These are phyloP conservation scores for Microctenopoma lineatum DNA, from an alignment of 2,797 vertebrate genomes.

Conservation along the genomic window DNA sequence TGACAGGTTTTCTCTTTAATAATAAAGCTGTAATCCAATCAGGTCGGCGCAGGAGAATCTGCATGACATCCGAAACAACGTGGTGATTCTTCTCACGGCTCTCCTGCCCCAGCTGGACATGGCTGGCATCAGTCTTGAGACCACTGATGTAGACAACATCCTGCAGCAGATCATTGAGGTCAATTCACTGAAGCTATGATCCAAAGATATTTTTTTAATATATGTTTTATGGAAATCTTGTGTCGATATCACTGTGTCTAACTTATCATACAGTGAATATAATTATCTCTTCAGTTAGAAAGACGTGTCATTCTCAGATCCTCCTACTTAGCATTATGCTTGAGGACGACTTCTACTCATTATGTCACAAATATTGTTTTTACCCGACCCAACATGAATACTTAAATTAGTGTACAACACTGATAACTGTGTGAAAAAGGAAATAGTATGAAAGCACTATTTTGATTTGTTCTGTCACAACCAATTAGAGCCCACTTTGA, in stretches of 20 bases:
- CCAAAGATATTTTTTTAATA: background rate
- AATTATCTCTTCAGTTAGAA: background rate
- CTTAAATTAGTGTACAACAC: background rate
- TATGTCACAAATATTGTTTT: no score
- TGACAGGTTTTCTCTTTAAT: background rate
- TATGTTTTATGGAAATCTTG: background rate
- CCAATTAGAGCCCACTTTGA: background rate
- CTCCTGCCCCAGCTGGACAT: conserved; percentile 86
- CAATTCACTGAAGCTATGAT: conserved; percentile 75
- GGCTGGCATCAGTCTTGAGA: conserved; percentile 83
- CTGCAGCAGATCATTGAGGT: conserved; percentile 87
- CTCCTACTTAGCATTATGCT: background rate
- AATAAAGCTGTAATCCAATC: conserved; percentile 28
- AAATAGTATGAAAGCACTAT: background rate
- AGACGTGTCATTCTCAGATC: background rate
- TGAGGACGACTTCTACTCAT: background rate
- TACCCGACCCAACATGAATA: background rate
- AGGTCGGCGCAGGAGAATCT: conserved; percentile 79
- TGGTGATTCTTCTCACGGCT: conserved; percentile 84
- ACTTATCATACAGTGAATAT: background rate
- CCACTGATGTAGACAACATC: conserved; percentile 84
- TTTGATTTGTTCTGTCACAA: background rate
- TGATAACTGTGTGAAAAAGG: background rate
- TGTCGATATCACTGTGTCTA: background rate
- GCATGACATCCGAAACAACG: conserved; percentile 77